A percentile compares a stretch with the other conserved stretches of the same genome.
Evolutionary conservation across 2,113 vertebrate species (phyloP).

Genomic region (Brevimyrus niger): DNA sequence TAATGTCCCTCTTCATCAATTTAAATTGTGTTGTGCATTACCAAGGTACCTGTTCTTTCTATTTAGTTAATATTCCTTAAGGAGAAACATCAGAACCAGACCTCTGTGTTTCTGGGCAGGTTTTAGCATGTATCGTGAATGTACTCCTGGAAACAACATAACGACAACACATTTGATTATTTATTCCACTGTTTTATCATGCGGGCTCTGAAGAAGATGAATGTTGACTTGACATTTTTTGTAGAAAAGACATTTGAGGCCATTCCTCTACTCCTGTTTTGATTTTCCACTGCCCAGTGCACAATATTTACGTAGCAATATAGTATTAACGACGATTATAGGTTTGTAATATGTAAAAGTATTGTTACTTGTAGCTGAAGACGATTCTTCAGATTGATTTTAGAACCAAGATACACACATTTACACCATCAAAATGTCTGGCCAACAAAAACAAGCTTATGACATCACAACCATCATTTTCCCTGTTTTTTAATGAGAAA

Average conservation of each 20-base stretch:
- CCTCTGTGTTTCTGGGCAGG: background rate
- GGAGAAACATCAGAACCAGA: background rate
- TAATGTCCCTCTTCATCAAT: background rate
- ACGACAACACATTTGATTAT: background rate
- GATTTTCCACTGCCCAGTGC: conserved; percentile 34
- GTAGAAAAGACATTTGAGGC: background rate
- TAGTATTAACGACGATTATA: conserved; percentile 28
- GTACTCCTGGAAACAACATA: background rate
- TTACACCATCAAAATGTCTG: conserved; percentile 45
- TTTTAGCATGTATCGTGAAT: background rate
- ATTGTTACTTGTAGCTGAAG: conserved; percentile 30
- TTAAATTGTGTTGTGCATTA: background rate
- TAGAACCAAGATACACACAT: conserved; percentile 52
- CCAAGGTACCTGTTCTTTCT: background rate
- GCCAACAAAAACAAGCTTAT: conserved; percentile 47
- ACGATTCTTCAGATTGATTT: conserved; percentile 48
- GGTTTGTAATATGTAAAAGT: conserved; percentile 49
- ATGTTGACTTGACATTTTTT: background rate
- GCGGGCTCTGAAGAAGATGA: background rate
- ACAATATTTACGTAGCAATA: conserved; percentile 47
- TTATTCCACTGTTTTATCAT: background rate
- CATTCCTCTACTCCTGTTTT: background rate
- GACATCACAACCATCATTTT: conserved; percentile 37
- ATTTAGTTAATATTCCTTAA: background rate
- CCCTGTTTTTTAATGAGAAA: conserved; percentile 21